Base-by-base conservation (phyloP, 2,113 vertebrate species). In the Smithornis capensis region DNA sequence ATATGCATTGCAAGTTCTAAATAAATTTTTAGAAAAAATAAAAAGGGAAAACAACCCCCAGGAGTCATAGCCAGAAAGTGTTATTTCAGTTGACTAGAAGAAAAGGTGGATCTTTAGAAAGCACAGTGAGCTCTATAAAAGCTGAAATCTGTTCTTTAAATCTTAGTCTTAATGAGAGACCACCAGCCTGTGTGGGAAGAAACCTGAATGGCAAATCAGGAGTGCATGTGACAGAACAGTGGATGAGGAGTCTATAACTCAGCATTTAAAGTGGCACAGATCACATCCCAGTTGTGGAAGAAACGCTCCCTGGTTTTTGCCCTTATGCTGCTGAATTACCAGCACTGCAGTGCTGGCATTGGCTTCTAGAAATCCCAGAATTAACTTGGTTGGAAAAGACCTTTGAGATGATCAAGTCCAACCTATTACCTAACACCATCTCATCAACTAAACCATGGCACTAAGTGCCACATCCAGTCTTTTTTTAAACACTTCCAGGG, bases 21-120 rank as follows among this genome's bases (percentile, higher is more conserved):
- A 77, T 55, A 70, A 44, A 15, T 25, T 11, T 3, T 11, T 3
- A 28, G 2, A 19, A 38, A 21, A 47, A 37, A 59, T 31, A 47
- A 62, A 80, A 60, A 50, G 21, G 16, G 16, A 42, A 73, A 69
- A 64, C 40, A 37, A 10, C 15, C 44, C 50, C 15, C 38, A 70
- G 56, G 71, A 80, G 29, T 77, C 65, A 14, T 29, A 69, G 55
- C 59, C 82, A 93, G 80, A 38, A 94, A 37, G 29, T 79, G 23
- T 87, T 68, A 53, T 86, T 96, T 94, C 75, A 63, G 47, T 62
- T 70, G 76, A 82, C 70, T 59, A n/a, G 60, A 84, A 87, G 69
- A 69, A 89, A 93, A 50, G 70, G 82, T 79, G 27, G 50, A 64
- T 95, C 74, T 79, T 92, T 38, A 82, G 79, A 70, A 86, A 92